A percentile compares a stretch with the other conserved stretches of the same genome.
phyloP scores from a whole-genome alignment of 2,888 invertebrate species.

The Chydorus sphaericus region DNA sequence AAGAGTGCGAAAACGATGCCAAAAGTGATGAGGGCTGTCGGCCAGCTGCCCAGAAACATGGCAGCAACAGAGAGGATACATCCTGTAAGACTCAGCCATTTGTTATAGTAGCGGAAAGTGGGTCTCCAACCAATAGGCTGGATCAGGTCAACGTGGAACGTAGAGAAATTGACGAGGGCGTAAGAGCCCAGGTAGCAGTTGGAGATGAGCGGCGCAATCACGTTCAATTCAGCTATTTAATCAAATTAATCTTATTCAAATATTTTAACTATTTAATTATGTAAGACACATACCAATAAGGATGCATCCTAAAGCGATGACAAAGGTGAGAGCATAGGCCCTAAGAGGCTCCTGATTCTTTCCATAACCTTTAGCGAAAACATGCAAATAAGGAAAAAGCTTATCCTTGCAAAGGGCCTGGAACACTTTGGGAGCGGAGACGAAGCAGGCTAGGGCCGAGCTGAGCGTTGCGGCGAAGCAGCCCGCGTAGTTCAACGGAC shows the following conservation, averaged over 20 bases:
- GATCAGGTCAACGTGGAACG: conserved; percentile 31
- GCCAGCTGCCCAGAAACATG: conserved; percentile 40
- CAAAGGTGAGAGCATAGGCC: conserved; percentile 36
- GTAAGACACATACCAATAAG: conserved; percentile 31
- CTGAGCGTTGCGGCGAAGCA: conserved; percentile 95
- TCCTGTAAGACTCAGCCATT: conserved; percentile 34
- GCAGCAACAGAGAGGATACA: conserved; percentile 29
- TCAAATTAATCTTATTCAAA: not conserved
- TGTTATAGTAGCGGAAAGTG: conserved; percentile 31
- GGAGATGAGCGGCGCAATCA: conserved; percentile 33
- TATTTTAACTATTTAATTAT: not conserved
- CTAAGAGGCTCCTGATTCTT: conserved; percentile 36
- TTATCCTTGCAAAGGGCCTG: conserved; percentile 39
- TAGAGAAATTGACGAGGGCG: conserved; percentile 32
- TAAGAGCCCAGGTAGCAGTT: conserved; percentile 34
- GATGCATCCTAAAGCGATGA: conserved; percentile 34
- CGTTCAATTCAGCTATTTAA: conserved; percentile 29
- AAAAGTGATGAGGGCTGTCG: conserved; percentile 36
- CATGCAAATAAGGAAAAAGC: conserved; percentile 36
- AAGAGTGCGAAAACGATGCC: conserved; percentile 32
- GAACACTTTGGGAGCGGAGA: conserved; percentile 65
- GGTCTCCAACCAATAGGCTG: conserved; percentile 28
- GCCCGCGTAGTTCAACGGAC: conserved; percentile 84
- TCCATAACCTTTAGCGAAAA: conserved; percentile 39
- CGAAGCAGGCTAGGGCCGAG: conserved; percentile 83